phyloP scores from a whole-genome alignment of 2,888 invertebrate species.

The Trichogramma dendrolimi region DNA sequence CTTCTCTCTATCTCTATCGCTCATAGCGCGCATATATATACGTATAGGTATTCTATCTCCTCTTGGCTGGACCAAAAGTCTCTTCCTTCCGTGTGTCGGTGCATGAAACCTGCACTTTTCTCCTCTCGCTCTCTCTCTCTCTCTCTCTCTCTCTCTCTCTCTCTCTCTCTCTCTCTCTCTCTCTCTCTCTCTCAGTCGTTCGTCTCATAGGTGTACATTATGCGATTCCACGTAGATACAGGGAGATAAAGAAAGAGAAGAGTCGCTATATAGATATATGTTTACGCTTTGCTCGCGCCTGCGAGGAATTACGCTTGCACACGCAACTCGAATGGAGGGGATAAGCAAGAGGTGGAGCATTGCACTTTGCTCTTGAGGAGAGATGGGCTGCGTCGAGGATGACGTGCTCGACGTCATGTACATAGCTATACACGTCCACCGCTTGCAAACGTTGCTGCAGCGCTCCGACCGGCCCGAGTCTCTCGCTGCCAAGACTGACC shows the following conservation, averaged over 20 bases:
- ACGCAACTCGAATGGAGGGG: neutral
- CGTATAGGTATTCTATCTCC: neutral
- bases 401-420: neutral
- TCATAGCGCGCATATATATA: neutral
- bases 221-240: too few species aligned
- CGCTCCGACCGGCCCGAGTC: neutral
- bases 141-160: too few species aligned
- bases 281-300: neutral
- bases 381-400: neutral
- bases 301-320: neutral
- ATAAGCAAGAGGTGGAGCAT: neutral
- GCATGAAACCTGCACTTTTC: too few species aligned
- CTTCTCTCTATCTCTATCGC: neutral
- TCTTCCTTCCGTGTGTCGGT: too few species aligned
- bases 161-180: too few species aligned
- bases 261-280: too few species aligned
- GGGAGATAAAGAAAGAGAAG: too few species aligned
- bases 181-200: too few species aligned
- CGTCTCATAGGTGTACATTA: too few species aligned
- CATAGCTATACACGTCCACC: conserved; percentile 14
- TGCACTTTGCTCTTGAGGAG: neutral
- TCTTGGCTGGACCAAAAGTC: too few species aligned
- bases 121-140: too few species aligned
- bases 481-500: conserved; percentile 13
- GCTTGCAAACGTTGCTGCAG: too few species aligned